Conservation (phyloP, 1,140 invertebrate species). For the Macrocentrus cingulum region DNA sequence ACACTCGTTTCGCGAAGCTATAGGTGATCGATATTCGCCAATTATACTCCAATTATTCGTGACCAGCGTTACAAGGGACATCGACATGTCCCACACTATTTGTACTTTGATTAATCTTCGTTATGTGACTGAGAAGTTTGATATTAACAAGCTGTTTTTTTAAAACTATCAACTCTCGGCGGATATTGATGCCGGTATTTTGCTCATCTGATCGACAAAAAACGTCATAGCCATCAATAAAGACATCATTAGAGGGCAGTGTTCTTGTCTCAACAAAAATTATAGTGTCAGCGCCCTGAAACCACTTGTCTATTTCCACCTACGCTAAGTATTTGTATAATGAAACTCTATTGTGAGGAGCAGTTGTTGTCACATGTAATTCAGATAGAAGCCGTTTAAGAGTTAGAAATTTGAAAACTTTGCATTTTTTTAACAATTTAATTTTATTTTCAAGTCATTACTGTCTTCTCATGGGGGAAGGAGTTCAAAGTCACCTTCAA, state of each 20-base stretch:
- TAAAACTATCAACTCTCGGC: neutral
- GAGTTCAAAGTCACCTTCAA: neutral
- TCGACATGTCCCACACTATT: neutral
- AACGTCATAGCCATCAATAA: neutral
- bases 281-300: neutral
- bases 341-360: too few species aligned
- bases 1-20: neutral
- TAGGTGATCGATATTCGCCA: neutral
- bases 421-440: too few species aligned
- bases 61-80: neutral
- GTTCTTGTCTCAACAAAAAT: constrained; percentile 1
- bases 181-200: neutral
- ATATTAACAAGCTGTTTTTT: neutral
- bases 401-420: too few species aligned
- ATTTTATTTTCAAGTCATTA: too few species aligned
- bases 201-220: neutral
- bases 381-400: too few species aligned
- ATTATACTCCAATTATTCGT: neutral
- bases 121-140: neutral
- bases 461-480: neutral
- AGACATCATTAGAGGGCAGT: neutral
- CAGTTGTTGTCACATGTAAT: too few species aligned
- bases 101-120: neutral
- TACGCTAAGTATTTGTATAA: neutral
- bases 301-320: neutral